phyloP scores from a whole-genome alignment of 2,888 invertebrate genomes.

The Agonopterix arenella region DNA sequence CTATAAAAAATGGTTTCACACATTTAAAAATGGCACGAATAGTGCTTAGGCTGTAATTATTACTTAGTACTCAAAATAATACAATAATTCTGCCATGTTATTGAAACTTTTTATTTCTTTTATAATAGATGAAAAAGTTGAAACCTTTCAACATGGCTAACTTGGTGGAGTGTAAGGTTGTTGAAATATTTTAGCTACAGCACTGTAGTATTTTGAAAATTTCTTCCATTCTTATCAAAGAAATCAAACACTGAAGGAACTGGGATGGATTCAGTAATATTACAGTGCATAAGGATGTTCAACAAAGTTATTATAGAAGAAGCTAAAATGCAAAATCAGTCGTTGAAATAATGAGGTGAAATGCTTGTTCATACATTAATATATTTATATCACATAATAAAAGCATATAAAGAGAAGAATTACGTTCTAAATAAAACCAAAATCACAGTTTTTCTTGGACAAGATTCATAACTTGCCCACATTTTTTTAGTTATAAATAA shows the following conservation, averaged over 20 bases:
- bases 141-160: too few species aligned
- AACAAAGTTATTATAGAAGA: background rate
- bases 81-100: background rate
- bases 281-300: background rate
- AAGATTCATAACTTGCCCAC: constrained; percentile 65
- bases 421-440: constrained; percentile 72
- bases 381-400: constrained; percentile 68
- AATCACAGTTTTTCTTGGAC: constrained; percentile 70
- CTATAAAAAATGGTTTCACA: constrained; percentile 30
- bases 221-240: too few species aligned
- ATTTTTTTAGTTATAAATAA: constrained; percentile 65
- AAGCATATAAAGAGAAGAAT: constrained; percentile 61
- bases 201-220: too few species aligned
- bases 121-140: too few species aligned
- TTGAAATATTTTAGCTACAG: too few species aligned
- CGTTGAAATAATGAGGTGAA: constrained; percentile 32
- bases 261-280: background rate
- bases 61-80: constrained; percentile 2
- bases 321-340: constrained; percentile 55
- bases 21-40: constrained; percentile 44
- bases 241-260: too few species aligned
- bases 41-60: constrained; percentile 27
- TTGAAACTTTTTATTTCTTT: too few species aligned
- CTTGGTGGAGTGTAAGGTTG: too few species aligned
- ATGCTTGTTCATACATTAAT: constrained; percentile 40